Evolutionary conservation across 2,888 invertebrate genomes (phyloP).

Genomic region (Parasteatoda lunata): DNA sequence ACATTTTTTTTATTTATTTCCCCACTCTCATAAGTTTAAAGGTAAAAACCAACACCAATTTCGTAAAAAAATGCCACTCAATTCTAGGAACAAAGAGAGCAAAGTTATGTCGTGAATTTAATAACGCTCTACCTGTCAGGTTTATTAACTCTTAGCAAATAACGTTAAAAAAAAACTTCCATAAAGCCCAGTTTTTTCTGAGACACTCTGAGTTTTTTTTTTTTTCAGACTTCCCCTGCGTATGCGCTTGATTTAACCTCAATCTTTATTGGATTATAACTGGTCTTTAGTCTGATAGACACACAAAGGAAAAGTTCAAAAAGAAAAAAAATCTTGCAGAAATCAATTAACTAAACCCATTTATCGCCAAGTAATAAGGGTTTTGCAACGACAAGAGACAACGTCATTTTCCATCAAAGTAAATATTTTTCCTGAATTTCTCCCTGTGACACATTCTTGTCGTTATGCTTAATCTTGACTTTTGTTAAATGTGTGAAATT

Average conservation of each 20-base stretch:
- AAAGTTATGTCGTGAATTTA: constrained; percentile 35
- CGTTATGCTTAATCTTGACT: too few species aligned
- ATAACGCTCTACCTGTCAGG: constrained; percentile 37
- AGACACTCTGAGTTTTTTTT: too few species aligned
- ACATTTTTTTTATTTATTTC: neutral
- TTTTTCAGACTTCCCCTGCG: neutral
- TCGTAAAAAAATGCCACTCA: neutral
- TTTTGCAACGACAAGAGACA: neutral
- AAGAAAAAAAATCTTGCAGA: neutral
- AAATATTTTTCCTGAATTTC: too few species aligned
- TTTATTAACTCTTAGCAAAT: constrained; percentile 24
- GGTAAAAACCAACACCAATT: neutral
- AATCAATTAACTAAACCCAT: neutral
- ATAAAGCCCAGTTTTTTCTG: too few species aligned
- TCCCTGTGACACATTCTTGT: too few species aligned
- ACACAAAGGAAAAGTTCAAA: neutral
- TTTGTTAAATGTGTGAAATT: too few species aligned
- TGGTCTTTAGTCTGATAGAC: constrained; percentile 15
- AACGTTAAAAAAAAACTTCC: constrained; percentile 3
- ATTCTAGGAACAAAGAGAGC: neutral
- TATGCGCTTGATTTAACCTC: constrained; percentile 21
- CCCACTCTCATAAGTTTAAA: neutral
- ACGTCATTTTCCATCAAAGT: neutral
- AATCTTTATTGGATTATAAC: constrained; percentile 38
- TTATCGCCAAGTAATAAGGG: neutral